A percentile compares a stretch with the other conserved stretches of the same genome.
phyloP scores from a whole-genome alignment of 92 coral and sea anemone species.

The Porites rus region DNA sequence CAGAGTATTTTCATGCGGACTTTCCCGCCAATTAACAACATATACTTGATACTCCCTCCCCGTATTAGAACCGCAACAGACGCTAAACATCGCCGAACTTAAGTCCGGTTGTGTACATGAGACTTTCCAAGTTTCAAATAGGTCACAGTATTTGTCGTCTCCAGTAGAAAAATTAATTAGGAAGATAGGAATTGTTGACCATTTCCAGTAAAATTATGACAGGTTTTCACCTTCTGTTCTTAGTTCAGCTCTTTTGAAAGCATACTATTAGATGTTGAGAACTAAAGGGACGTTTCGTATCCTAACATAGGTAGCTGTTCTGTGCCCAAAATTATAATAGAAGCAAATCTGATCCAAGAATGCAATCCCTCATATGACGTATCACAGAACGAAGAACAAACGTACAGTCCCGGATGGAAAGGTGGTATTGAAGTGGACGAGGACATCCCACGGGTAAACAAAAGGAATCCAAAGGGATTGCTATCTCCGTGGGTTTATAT shows the following conservation, averaged over 20 bases:
- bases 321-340: conserved; percentile 8
- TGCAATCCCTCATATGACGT: conserved; percentile 40
- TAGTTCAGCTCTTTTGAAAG: not conserved
- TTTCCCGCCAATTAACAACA: no score
- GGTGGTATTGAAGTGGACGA: conserved; percentile 9
- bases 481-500: conserved; percentile 41
- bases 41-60: no score
- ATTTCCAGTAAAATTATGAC: no score
- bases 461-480: conserved; percentile 16
- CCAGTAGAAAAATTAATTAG: no score
- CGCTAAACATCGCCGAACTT: no score
- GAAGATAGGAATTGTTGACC: no score
- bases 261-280: not conserved
- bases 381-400: conserved; percentile 18
- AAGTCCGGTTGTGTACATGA: no score
- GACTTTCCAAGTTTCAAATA: no score
- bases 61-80: no score
- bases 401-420: conserved; percentile 40
- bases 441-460: not conserved
- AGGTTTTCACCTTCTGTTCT: no score
- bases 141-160: no score
- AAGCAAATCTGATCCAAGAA: conserved; percentile 11
- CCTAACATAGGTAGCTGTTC: conserved; percentile 16
- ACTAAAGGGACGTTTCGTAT: not conserved
- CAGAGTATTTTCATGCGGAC: no score